phyloP scores from a whole-genome alignment of 1,140 invertebrate genomes.

The Drosophila busckii region DNA sequence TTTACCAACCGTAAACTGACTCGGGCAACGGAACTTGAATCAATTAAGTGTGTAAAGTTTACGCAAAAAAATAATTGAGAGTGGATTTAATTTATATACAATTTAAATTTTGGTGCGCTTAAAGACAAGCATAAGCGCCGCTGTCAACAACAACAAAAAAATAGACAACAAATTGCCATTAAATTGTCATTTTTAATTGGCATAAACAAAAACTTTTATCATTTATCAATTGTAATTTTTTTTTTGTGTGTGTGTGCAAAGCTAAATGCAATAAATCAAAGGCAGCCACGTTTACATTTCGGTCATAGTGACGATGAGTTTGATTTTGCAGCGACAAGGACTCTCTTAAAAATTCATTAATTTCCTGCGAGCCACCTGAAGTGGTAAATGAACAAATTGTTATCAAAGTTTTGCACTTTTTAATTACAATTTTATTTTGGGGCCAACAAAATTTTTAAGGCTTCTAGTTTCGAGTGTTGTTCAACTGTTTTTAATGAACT shows the following conservation, averaged over 20 bases:
- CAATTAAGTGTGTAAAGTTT: no score
- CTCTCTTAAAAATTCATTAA: neutral
- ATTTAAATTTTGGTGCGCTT: constrained; percentile 1
- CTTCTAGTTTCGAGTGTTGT: no score
- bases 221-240: constrained; percentile 51
- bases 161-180: constrained; percentile 5
- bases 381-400: no score
- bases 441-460: no score
- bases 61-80: no score
- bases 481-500: no score
- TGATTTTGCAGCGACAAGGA: constrained; percentile 1
- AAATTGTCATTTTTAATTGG: constrained; percentile 58
- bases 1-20: constrained; percentile 12
- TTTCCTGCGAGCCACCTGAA: no score
- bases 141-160: constrained; percentile 15
- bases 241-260: constrained; percentile 31
- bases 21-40: neutral
- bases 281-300: constrained; percentile 54
- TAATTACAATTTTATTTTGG: no score
- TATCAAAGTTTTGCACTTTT: no score
- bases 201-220: constrained; percentile 65
- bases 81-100: no score
- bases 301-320: constrained; percentile 15
- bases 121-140: neutral
- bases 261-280: constrained; percentile 68